Base-by-base conservation (phyloP, 2,888 invertebrate genomes). In the Ferrisia virgata region DNA sequence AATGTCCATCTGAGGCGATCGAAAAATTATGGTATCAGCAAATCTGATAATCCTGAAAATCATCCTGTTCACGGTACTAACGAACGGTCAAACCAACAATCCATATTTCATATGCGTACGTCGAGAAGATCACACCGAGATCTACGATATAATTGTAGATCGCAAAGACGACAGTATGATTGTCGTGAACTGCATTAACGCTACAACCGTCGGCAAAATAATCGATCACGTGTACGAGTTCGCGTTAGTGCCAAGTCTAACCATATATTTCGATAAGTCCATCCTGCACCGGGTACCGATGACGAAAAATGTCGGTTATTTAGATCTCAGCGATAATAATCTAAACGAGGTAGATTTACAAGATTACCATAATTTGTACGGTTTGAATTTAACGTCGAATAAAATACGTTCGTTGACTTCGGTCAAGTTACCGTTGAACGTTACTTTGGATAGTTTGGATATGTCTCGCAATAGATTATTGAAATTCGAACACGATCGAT, bases 221-320 rank as follows among this genome's bases (percentile, higher is more conserved):
- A 28, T 83, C 69, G 76, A 69, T 72, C 83, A 39, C 1, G 28
- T 83, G 18, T 31, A 72, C 40, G 72, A 76, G 11, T 72, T 28
- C 0, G n/a, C 15, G 9, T 25, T 69, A 22, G 72, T 33, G 22
- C 33, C 72, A 1, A 76, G 36, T 11, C 9, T 76, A 15, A 36
- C 43, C 4, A 76, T 83, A 3, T 47, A 72, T 5, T 31, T 76
- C 18, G 18, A 76, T 33, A 76, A n/a, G 4, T 25, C 76, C 22
- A 72, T 40, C 4, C 9, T 83, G 31, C 33, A 76, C 6, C 11
- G n/a, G 33, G 36, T 76, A 0, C 6, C 72, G 1, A 76, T n/a
- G 1, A 9, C 36, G 22, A n/a, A 18, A 18, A 91, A 90, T 86
- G 89, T 95, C 86, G 92, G 92, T 88, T 91, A 91, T 82, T 89